Base-by-base conservation (phyloP, 1,140 invertebrate genomes). In the Eupristina koningsbergeri region DNA sequence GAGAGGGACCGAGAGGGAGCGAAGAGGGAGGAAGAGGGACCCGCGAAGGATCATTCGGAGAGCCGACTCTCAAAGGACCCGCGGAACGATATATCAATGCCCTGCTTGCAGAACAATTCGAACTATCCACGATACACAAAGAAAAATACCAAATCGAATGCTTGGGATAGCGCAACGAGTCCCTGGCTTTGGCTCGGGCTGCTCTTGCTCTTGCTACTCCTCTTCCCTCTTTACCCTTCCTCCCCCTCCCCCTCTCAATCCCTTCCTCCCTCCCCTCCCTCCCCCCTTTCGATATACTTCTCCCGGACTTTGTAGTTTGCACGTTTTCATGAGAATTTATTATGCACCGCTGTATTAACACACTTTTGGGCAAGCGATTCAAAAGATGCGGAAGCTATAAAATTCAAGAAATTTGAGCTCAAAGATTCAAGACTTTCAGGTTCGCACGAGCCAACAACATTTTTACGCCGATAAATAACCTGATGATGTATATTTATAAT, bases 91-190 rank as follows among this genome's bases (percentile, higher is more conserved):
- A 93, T 92, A 93, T 93, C 92, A 92, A 92, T 92, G 92, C 90
- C 89, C 89, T 88, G 90, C 89, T 92, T 90, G 91, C 90, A 88
- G 87, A 93, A 93, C 91, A 92, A 93, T 93, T 91, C 90, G 84
- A 93, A 92, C 91, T 93, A 93, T 93, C 90, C 89, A 89, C 90
- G 91, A 92, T 92, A 92, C 91, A 92, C 91, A 93, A 92, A 93
- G 91, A 93, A 93, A 93, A 92, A 93, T 93, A 92, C 92, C 91
- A 92, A 92, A 92, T 92, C 91, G 91, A 93, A 93, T 93, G 89
- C 92, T 87, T 91, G 89, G 90, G 88, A 92, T 92, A 92, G 91
- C 90, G 86, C 86, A 87, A 85, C 87, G 86, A 89, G 84, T 84
- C n/a, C n/a, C n/a, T n/a, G n/a, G n/a, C n/a, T n/a, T 45, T 45